Evolutionary conservation across 2,888 invertebrate species (phyloP), one percentile per base, ranked within the genome.

Genomic region (Nemotelus nigrinus): DNA sequence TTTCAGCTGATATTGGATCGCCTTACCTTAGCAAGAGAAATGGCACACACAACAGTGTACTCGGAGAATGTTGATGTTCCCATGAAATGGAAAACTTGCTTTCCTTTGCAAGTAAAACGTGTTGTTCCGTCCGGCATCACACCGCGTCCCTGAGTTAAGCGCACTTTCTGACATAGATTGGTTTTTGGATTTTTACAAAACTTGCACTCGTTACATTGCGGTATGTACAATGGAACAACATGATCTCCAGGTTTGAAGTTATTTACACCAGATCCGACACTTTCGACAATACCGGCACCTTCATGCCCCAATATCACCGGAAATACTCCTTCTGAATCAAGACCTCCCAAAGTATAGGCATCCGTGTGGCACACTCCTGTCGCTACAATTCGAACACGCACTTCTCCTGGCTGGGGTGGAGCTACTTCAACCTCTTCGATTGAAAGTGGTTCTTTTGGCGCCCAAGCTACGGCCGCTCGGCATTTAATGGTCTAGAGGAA

Each of bases 401-500:
- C 97, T 91, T 99, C 99, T 80, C 96, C 94, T 0, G 94, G 93
- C 86, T 94, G 94, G 0, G 99, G 99, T 6, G 98, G 96, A 39
- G 93, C 96, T 0, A 99, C 99, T 88, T 97, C 94, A 78, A 99
- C 91, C 76, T 93, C 94, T 88, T 99, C 99, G 72, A 99, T 90
- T 2, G 91, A 90, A 45, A 99, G 89, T 5, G 97, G 95, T 84
- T 96, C 91, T 82, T 97, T 97, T 74, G 96, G 92, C 83, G 92
- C 94, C 99, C 99, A 99, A 3, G 99, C 98, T 39, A 99, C 96
- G 2, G 98, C 99, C 43, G 99, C 99, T 84, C 91, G 91, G 87
- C 99, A 99, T 83, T 91, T 93, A 82, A 99, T 98, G 67, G 92
- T 90, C 93, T 94, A 50, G 39, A 68, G 10, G 10, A 53, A 8